Percentiles rank a stretch among this genome's conserved stretches.
phyloP scores from a whole-genome alignment of 2,797 vertebrate genomes.

The Cirrhinus molitorella region DNA sequence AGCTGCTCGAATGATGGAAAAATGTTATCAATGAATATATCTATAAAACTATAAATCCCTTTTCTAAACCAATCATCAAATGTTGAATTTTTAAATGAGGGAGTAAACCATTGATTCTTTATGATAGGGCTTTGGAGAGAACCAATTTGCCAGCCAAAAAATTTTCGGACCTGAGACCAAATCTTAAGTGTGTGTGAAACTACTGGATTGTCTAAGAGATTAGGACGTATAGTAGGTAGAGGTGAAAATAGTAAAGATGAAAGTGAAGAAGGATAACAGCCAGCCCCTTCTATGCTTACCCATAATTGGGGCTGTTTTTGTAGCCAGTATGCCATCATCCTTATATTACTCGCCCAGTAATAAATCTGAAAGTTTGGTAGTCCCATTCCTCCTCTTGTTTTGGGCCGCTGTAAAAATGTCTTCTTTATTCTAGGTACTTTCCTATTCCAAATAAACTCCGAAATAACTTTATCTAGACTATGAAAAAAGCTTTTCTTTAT shows the following conservation, averaged over 20 bases:
- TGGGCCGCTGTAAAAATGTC: neutral
- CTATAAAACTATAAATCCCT: neutral
- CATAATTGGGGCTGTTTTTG: neutral
- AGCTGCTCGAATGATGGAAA: neutral
- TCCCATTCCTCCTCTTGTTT: constrained; percentile 3
- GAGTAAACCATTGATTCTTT: neutral
- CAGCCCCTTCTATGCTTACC: neutral
- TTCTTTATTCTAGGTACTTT: neutral
- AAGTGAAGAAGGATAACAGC: neutral
- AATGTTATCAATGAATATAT: neutral
- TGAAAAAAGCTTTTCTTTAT: neutral
- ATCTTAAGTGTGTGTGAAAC: constrained; percentile 22
- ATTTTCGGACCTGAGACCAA: neutral
- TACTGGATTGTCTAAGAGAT: neutral
- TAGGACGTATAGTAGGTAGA: neutral
- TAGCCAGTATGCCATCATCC: neutral
- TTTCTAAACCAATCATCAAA: neutral
- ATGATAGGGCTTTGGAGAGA: neutral
- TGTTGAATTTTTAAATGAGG: neutral
- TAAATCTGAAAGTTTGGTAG: neutral
- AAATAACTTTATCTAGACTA: neutral
- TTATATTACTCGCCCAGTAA: constrained; percentile 1
- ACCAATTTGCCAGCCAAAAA: neutral
- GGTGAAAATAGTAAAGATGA: neutral
- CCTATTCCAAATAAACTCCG: neutral